A percentile compares a stretch with the other conserved stretches of the same genome.
These are phyloP conservation scores for Oenanthe melanoleuca DNA, from an alignment of 2,113 vertebrate genomes.

Conservation along the genomic window DNA sequence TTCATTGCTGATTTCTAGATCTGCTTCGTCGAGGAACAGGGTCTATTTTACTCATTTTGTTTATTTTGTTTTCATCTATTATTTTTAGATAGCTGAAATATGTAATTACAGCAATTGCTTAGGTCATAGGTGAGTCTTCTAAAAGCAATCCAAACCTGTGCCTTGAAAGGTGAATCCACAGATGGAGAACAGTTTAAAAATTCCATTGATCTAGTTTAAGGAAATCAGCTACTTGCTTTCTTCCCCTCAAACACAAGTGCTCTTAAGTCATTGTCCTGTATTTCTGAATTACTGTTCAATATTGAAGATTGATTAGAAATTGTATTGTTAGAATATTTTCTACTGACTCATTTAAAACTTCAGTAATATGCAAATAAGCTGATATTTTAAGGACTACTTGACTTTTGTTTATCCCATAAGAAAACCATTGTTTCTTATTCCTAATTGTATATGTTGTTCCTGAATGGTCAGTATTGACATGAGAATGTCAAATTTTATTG, in stretches of 20 bases:
- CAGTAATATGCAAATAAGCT: not conserved
- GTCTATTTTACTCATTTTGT: constrained; percentile 40
- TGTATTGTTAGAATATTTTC: not conserved
- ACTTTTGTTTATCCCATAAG: not conserved
- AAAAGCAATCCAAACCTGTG: not conserved
- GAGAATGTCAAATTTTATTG: not conserved
- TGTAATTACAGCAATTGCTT: not conserved
- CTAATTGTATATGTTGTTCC: not conserved
- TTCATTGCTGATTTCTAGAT: constrained; percentile 99
- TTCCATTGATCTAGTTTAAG: not conserved
- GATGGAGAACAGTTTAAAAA: not conserved
- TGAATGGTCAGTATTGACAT: not conserved
- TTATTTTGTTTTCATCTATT: constrained; percentile 44
- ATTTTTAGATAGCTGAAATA: not conserved
- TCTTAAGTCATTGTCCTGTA: not conserved
- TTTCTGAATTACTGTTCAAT: not conserved
- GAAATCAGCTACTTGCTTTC: not conserved
- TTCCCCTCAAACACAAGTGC: not conserved
- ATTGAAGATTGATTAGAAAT: not conserved
- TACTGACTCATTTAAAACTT: not conserved
- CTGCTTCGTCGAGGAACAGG: constrained; percentile 88
- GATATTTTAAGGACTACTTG: not conserved
- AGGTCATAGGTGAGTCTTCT: not conserved
- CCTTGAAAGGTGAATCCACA: not conserved
- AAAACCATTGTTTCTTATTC: not conserved